phyloP scores from a whole-genome alignment of 2,113 vertebrate species.

The Henicopernis longicauda region DNA sequence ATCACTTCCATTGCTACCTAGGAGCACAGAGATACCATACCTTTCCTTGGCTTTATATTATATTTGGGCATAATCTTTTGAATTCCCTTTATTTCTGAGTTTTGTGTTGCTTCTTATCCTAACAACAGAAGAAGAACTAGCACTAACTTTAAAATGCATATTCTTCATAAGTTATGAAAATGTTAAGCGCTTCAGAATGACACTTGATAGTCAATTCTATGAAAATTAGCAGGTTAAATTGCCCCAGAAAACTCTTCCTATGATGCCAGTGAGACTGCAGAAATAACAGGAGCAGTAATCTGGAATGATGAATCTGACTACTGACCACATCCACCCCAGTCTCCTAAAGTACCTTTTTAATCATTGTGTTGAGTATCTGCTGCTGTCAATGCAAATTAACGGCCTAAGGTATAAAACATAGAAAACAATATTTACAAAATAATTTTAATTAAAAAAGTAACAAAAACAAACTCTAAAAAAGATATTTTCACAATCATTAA shows the following conservation, averaged over 20 bases:
- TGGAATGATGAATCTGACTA: neutral
- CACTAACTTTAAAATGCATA: neutral
- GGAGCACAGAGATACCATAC: neutral
- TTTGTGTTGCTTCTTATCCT: neutral
- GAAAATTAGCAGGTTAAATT: neutral
- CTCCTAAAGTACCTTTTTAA: neutral
- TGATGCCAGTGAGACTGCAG: neutral
- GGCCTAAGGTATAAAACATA: slow-evolving; percentile 49
- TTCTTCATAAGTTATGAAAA: neutral
- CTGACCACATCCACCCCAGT: neutral
- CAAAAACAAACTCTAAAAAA: slow-evolving; percentile 33
- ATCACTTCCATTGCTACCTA: neutral
- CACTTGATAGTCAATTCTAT: neutral
- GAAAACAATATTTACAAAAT: slow-evolving; percentile 66
- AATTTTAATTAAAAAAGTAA: slow-evolving; percentile 62
- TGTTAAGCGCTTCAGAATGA: neutral
- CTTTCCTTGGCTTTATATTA: neutral
- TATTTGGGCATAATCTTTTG: neutral
- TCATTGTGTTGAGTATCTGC: neutral
- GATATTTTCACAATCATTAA: slow-evolving; percentile 55
- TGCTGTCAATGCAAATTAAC: slow-evolving; percentile 21
- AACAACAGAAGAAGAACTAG: neutral
- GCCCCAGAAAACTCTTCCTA: neutral
- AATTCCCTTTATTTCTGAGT: neutral
- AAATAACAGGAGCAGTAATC: neutral